phyloP scores from a whole-genome alignment of 2,797 vertebrate genomes.

The Anas flavirostris region DNA sequence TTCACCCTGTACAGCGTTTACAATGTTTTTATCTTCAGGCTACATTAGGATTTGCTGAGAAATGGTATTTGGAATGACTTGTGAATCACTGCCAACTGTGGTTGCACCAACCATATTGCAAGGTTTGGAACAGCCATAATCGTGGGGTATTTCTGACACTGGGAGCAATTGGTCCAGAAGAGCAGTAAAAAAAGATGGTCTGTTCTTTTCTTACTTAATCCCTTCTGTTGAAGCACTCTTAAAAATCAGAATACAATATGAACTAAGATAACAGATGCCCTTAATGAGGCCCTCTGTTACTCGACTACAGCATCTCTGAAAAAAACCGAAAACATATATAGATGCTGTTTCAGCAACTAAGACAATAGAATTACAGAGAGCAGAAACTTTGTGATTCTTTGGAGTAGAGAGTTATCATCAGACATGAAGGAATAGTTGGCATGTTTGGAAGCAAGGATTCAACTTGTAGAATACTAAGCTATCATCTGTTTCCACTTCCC shows the following conservation, averaged over 20 bases:
- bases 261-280: constrained; percentile 75
- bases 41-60: constrained; percentile 55
- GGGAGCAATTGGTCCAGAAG: constrained; percentile 38
- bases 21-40: constrained; percentile 31
- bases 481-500: neutral
- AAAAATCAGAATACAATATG: constrained; percentile 79
- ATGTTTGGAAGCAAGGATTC: neutral
- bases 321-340: constrained; percentile 52
- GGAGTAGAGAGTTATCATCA: constrained; percentile 35
- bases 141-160: constrained; percentile 25
- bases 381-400: constrained; percentile 51
- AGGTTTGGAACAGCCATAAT: constrained; percentile 44
- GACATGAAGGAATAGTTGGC: constrained; percentile 3
- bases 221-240: constrained; percentile 68
- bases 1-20: neutral
- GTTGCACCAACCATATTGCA: constrained; percentile 31
- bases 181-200: constrained; percentile 64
- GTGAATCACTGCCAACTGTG: constrained; percentile 50
- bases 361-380: constrained; percentile 53
- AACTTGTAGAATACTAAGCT: neutral
- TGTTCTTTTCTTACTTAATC: constrained; percentile 65
- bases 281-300: constrained; percentile 77
- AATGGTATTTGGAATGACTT: constrained; percentile 48
- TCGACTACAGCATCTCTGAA: constrained; percentile 32
- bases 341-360: constrained; percentile 70